These are phyloP conservation scores for Leptopilina boulardi DNA, from an alignment of 1,140 invertebrate genomes.

Conservation along the genomic window DNA sequence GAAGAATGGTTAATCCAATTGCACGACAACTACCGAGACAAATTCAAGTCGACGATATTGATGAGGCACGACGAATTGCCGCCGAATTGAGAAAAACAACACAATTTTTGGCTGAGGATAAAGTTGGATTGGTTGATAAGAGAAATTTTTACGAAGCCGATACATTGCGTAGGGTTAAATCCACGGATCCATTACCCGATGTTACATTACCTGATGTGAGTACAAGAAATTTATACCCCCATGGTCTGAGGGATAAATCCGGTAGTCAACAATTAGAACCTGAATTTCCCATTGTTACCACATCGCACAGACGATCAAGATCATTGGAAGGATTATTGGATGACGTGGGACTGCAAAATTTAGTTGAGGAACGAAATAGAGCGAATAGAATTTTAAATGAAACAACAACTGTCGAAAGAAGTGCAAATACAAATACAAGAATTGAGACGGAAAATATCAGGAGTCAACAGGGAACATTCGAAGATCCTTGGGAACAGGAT, in stretches of 20 bases:
- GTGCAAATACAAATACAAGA: constrained; percentile 8
- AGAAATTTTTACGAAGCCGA: constrained; percentile 87
- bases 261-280: constrained; percentile 38
- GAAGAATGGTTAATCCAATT: constrained; percentile 88
- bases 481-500: constrained; percentile 90
- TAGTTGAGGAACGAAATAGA: constrained; percentile 62
- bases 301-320: constrained; percentile 74
- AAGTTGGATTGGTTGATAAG: constrained; percentile 81
- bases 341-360: constrained; percentile 74
- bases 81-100: constrained; percentile 81
- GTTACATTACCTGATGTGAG: constrained; percentile 59
- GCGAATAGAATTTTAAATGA: constrained; percentile 46
- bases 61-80: constrained; percentile 78
- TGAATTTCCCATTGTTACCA: constrained; percentile 45
- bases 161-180: constrained; percentile 79
- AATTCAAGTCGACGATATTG: constrained; percentile 67
- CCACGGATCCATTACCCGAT: constrained; percentile 66
- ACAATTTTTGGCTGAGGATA: constrained; percentile 79
- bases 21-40: constrained; percentile 65
- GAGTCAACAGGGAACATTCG: constrained; percentile 50
- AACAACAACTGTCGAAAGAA: neutral
- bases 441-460: neutral
- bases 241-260: constrained; percentile 72
- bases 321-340: constrained; percentile 82
- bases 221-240: constrained; percentile 77